Evolutionary conservation across 2,113 vertebrate species (phyloP).

Genomic region (Diphyllodes magnificus): DNA sequence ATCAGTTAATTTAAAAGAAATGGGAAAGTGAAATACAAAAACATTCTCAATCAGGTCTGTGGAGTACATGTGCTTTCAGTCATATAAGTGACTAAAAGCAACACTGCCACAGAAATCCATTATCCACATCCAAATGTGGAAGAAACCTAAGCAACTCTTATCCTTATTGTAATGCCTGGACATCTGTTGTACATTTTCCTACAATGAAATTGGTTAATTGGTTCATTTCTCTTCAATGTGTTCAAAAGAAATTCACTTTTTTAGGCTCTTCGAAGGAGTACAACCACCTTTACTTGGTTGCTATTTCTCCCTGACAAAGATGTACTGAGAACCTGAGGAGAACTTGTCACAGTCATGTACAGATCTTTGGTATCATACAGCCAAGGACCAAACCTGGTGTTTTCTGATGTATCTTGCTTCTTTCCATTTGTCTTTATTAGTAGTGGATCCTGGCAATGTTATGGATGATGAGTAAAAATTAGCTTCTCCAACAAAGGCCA

Average conservation of each 20-base stretch:
- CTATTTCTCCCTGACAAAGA: neutral
- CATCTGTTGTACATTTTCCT: neutral
- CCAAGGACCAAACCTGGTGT: neutral
- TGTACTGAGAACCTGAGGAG: neutral
- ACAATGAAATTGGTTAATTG: neutral
- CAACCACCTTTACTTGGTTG: neutral
- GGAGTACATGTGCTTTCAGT: neutral
- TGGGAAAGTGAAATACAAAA: neutral
- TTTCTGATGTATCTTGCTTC: neutral
- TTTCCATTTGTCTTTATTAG: neutral
- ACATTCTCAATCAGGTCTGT: neutral
- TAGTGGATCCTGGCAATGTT: neutral
- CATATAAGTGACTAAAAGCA: neutral
- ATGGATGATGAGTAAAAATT: neutral
- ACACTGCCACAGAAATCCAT: neutral
- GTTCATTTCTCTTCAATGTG: neutral
- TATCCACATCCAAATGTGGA: neutral
- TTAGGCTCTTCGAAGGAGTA: neutral
- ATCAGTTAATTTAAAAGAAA: neutral
- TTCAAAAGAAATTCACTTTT: neutral
- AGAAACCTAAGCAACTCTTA: neutral
- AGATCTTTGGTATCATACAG: neutral
- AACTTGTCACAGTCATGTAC: neutral
- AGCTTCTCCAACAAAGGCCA: neutral
- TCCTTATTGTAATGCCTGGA: neutral